Evolutionary conservation across 2,797 vertebrate genomes (phyloP), one percentile per base, ranked within the genome.

Genomic region (Erpetoichthys calabaricus): DNA sequence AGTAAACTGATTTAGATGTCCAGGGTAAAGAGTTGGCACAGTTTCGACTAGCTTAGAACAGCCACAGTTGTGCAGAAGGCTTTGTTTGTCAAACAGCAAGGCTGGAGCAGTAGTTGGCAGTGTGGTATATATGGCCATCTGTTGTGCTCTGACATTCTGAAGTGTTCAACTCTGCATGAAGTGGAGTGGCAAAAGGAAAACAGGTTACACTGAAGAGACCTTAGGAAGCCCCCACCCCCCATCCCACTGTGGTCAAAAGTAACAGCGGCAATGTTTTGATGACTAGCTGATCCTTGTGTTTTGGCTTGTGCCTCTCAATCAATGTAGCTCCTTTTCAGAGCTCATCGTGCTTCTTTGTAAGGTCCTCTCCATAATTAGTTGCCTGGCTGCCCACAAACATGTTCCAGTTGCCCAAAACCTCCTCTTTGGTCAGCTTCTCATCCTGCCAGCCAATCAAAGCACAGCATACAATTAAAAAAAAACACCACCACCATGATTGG

Each of bases 381-480:
- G 85, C 91, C 66, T 92, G 91, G 80, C 92, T 94, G 49, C 91
- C 92, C 58, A 95, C 91, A 70, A 95, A 95, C 91, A 95, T 91
- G 77, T 91, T 92, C 92, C 91, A 94, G 73, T 93, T 93, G 60
- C 75, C 81, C 73, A 94, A 75, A 70, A 95, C 88, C 76, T 95
- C 92, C 45, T 78, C 72, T 76, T 90, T 93, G 67, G 87, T 89
- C 8, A 95, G 84, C 73, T 82, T 90, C 8, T 83, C 79, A 0
- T 95, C 89, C 92, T 95, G 77, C 8, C 4, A 41, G 25, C 55
- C 68, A 57, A 62, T 62, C 71, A 57, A 47, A 10, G 54, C 49
- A 60, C 52, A 62, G 62, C 56, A 50, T 45, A 62, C 47, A 59
- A 59, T 67, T 69, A 53, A 50, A 5, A 4, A 6, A 47, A 47